These are phyloP conservation scores for Enteromius fasciolatus DNA, from an alignment of 2,797 vertebrate species.

Conservation along the genomic window DNA sequence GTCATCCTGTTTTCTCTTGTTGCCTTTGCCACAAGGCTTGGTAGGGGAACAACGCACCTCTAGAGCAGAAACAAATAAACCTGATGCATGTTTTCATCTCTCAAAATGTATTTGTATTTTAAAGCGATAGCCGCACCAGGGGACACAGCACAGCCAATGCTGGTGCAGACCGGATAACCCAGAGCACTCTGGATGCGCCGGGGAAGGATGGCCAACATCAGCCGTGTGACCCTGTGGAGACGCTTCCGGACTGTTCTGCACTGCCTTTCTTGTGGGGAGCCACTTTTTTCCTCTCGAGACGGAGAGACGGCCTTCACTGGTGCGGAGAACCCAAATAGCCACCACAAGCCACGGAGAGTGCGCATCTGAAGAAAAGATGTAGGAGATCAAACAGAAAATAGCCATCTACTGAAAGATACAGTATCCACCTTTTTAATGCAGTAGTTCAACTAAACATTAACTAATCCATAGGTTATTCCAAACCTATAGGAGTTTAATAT, in stretches of 20 bases:
- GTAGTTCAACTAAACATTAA: too few species aligned
- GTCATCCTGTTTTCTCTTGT: slow-evolving; percentile 83
- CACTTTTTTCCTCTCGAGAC: not conserved
- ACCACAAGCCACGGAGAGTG: slow-evolving; percentile 69
- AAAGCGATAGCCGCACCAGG: slow-evolving; percentile 69
- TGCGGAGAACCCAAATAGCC: slow-evolving; percentile 68
- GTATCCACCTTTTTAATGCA: too few species aligned
- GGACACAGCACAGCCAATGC: slow-evolving; percentile 70
- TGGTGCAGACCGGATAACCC: slow-evolving; percentile 72
- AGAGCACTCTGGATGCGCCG: slow-evolving; percentile 72
- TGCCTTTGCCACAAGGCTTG: slow-evolving; percentile 77
- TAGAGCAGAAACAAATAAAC: slow-evolving; percentile 56
- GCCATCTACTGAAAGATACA: not conserved
- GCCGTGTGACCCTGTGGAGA: slow-evolving; percentile 59
- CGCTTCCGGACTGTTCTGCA: slow-evolving; percentile 73
- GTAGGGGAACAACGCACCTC: slow-evolving; percentile 74
- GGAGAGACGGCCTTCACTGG: not conserved
- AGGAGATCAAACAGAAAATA: not conserved
- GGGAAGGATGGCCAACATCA: slow-evolving; percentile 77
- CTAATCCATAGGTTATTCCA: too few species aligned
- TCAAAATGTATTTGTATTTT: not conserved
- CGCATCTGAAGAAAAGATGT: slow-evolving; percentile 63
- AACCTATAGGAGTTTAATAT: too few species aligned
- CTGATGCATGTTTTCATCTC: too few species aligned
- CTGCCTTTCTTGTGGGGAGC: slow-evolving; percentile 59